Percentiles rank a stretch among this genome's conserved stretches.
These are phyloP conservation scores for Drosophila asahinai DNA, from an alignment of 1,140 invertebrate species.

Conservation along the genomic window DNA sequence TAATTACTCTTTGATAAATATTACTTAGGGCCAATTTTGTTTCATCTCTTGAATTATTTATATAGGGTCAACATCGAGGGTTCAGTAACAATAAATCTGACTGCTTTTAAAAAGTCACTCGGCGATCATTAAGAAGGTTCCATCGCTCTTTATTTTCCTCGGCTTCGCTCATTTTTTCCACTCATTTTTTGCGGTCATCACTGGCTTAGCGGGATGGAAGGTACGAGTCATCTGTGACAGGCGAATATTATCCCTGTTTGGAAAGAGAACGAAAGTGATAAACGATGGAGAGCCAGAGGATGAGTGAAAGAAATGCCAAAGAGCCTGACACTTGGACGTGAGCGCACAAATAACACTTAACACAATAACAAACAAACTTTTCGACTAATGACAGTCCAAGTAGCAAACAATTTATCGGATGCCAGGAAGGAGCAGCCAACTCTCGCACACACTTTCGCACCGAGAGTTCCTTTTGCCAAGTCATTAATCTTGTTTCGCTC, in stretches of 20 bases:
- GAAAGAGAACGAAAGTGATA: constrained; percentile 72
- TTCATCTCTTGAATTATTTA: not conserved
- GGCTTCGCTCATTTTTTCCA: constrained; percentile 28
- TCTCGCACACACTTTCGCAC: constrained; percentile 31
- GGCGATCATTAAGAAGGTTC: constrained; percentile 51
- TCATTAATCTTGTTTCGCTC: constrained; percentile 83
- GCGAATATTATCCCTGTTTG: constrained; percentile 52
- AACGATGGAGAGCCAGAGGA: constrained; percentile 53
- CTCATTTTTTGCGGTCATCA: constrained; percentile 54
- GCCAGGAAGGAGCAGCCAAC: constrained; percentile 50
- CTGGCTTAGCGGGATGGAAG: constrained; percentile 33
- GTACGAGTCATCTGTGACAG: constrained; percentile 64
- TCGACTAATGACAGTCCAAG: constrained; percentile 84
- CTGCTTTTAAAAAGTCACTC: constrained; percentile 43
- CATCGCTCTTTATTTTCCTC: constrained; percentile 32
- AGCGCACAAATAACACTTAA: constrained; percentile 84
- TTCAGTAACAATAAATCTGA: constrained; percentile 39
- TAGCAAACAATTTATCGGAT: constrained; percentile 84
- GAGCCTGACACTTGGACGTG: constrained; percentile 79
- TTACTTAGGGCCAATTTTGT: too few relatives aligned
- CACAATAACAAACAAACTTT: constrained; percentile 85
- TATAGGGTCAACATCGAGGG: not conserved
- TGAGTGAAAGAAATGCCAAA: constrained; percentile 38
- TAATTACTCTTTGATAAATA: not conserved
- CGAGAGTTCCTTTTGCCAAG: constrained; percentile 71